Evolutionary conservation across 2,888 invertebrate species (phyloP).

Genomic region (Ferdinandea cuprea): DNA sequence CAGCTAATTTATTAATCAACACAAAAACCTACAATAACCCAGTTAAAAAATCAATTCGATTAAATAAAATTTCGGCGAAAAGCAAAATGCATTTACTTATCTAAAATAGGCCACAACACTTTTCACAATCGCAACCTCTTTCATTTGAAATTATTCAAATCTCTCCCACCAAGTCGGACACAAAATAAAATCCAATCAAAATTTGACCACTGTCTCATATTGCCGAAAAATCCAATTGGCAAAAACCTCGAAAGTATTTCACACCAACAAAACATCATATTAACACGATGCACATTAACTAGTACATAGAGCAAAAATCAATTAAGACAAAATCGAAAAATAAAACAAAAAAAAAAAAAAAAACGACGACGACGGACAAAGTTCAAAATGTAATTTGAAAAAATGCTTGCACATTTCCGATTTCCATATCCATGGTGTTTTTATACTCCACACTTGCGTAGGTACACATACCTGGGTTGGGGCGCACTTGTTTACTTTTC

Average conservation of each 20-base stretch:
- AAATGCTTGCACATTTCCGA: constrained; percentile 68
- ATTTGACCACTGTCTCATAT: constrained; percentile 29
- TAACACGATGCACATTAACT: constrained; percentile 33
- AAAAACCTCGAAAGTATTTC: constrained; percentile 14
- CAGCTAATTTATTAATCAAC: not conserved
- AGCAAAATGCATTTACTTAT: not conserved
- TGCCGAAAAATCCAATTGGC: constrained; percentile 18
- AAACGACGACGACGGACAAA: constrained; percentile 32
- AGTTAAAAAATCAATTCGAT: constrained; percentile 1
- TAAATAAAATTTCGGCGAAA: constrained; percentile 6
- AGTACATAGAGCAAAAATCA: constrained; percentile 41
- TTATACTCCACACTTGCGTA: constrained; percentile 11
- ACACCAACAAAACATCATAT: constrained; percentile 13
- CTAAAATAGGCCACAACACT: constrained; percentile 19
- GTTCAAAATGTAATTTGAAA: constrained; percentile 43
- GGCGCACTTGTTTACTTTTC: constrained; percentile 35
- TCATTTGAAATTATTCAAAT: constrained; percentile 6
- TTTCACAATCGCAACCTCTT: constrained; percentile 18
- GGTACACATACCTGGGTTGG: not conserved
- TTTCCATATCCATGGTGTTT: constrained; percentile 45
- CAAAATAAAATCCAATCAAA: constrained; percentile 12
- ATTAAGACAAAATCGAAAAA: constrained; percentile 42
- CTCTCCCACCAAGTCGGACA: not conserved
- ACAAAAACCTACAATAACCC: not conserved
- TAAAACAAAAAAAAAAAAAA: constrained; percentile 20